These are phyloP conservation scores for Schizothorax lantsangensis DNA, from an alignment of 2,797 vertebrate species.

Conservation along the genomic window DNA sequence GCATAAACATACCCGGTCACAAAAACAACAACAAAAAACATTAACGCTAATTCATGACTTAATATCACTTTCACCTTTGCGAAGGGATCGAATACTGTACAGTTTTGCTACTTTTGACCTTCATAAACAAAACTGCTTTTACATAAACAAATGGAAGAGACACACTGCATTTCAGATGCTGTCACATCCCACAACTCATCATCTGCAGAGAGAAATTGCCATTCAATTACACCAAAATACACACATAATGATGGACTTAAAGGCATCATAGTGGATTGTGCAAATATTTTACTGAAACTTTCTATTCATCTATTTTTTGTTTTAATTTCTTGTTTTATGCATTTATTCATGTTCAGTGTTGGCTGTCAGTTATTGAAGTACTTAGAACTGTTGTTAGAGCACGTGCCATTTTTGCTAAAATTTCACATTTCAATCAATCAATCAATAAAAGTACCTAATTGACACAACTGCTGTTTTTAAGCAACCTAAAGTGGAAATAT, in stretches of 20 bases:
- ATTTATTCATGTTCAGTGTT: background rate
- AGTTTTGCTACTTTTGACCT: background rate
- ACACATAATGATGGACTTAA: background rate
- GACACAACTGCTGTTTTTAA: background rate
- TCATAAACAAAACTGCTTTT: background rate
- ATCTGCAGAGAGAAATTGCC: background rate
- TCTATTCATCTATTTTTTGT: background rate
- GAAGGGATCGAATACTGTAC: background rate
- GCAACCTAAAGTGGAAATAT: background rate
- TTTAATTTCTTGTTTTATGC: background rate
- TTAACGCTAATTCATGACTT: no score
- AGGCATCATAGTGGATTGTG: background rate
- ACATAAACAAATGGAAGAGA: background rate
- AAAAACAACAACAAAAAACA: no score
- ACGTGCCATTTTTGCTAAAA: background rate
- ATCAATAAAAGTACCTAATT: no score
- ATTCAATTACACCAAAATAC: background rate
- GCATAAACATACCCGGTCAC: no score
- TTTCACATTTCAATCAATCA: background rate
- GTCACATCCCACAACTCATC: background rate
- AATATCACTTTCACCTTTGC: background rate
- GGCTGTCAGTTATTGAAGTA: background rate
- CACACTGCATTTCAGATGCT: background rate
- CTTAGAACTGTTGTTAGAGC: background rate
- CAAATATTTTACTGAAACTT: background rate